Conservation (phyloP, 1,140 invertebrate genomes). For the Ladona fulva region DNA sequence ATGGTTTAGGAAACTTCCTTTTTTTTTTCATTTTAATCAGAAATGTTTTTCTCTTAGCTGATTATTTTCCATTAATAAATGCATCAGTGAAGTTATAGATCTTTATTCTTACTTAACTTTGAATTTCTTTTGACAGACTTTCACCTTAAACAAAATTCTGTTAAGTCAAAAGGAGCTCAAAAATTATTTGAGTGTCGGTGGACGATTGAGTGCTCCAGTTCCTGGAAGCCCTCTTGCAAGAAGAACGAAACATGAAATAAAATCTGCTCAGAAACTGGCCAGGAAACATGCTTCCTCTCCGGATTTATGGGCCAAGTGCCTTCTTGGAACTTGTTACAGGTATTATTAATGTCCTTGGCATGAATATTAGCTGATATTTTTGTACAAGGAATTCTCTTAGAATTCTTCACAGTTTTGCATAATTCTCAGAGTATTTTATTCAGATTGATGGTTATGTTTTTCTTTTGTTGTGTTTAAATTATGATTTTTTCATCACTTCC, state of each 20-base stretch:
- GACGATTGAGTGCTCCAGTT: conserved; percentile 26
- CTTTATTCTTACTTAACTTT: conserved; percentile 14
- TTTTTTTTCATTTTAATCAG: too few relatives aligned
- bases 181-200: conserved; percentile 28
- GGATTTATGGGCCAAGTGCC: conserved; percentile 84
- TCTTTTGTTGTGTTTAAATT: not conserved
- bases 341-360: too few relatives aligned
- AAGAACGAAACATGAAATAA: conserved; percentile 91
- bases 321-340: conserved; percentile 72
- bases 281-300: conserved; percentile 59
- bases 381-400: too few relatives aligned
- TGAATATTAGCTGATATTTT: too few relatives aligned
- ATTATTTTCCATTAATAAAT: too few relatives aligned
- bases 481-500: too few relatives aligned
- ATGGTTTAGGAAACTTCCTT: too few relatives aligned
- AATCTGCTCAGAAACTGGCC: conserved; percentile 80
- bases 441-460: not conserved
- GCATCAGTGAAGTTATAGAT: not conserved
- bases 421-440: not conserved
- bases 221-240: conserved; percentile 85
- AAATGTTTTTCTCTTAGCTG: too few relatives aligned
- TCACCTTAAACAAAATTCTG: conserved; percentile 45
- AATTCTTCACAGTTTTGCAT: too few relatives aligned
- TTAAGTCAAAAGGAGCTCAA: conserved; percentile 39
- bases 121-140: conserved; percentile 32